Evolutionary conservation across 2,113 vertebrate species (phyloP), one percentile per base, ranked within the genome.

Genomic region (Arvicanthis niloticus): DNA sequence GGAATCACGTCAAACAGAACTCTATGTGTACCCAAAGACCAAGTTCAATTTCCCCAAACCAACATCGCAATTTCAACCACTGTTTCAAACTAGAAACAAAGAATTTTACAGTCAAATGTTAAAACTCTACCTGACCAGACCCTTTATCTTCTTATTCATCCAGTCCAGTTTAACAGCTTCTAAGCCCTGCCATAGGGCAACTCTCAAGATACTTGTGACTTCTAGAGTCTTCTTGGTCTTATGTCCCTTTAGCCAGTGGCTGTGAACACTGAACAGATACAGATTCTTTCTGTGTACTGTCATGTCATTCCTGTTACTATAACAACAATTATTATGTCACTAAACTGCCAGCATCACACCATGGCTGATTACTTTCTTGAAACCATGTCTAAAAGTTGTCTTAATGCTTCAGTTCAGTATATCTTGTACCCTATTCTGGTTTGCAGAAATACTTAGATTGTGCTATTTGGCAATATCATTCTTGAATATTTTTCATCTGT

Each of bases 141-240:
- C 15, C 68, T 58, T n/a, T 51, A 73, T 75, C 70, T 16, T 68
- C 16, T 6, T 68, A 1, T 82, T 96, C 34, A 51, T 24, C 4
- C n/a, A 68, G 62, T 62, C 94, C 34, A 2, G 0, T 0, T 40
- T 0, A 78, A 45, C 10, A 62, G 53, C 26, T 89, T 77, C 70
- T 0, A 51, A 65, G 1, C 11, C 21, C 85, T n/a, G 53, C 45
- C 1, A 17, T 24, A 78, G 31, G 53, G n/a, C 19, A 45, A 22
- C 0, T 6, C 5, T 2, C 26, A 82, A 90, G 34, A 19, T 0
- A 29, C 75, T 16, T 9, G 53, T 37, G 3, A 0, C 10, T 42
- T 89, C 92, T 11, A 2, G 80, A n/a, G 45, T 42, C 19, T 1
- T 0, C 0, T 0, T 24, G 5, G 17, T 81, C 5, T 85, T 75